phyloP scores from a whole-genome alignment of 2,113 vertebrate species.

The Oryzias woworae region DNA sequence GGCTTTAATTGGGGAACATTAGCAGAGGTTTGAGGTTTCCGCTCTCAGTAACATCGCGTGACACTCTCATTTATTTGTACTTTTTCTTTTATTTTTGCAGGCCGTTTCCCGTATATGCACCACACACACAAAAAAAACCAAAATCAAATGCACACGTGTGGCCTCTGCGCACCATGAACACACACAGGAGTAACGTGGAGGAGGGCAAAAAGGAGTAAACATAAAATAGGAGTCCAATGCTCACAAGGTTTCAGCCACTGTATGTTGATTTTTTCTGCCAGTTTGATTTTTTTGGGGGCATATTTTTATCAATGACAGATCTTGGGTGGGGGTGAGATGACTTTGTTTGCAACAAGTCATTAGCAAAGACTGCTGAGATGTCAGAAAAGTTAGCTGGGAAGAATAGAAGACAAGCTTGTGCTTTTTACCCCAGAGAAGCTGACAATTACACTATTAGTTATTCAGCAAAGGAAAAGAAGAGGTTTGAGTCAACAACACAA shows the following conservation, averaged over 20 bases:
- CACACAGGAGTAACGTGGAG: slow-evolving; percentile 51
- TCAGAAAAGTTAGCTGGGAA: slow-evolving; percentile 74
- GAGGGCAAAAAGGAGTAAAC: slow-evolving; percentile 47
- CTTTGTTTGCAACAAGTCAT: slow-evolving; percentile 95
- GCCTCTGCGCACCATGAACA: slow-evolving; percentile 36
- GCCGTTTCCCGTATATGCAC: slow-evolving; percentile 18
- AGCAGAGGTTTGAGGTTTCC: slow-evolving; percentile 79
- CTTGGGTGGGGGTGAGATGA: slow-evolving; percentile 92
- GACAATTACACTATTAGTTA: slow-evolving; percentile 52
- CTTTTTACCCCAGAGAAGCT: slow-evolving; percentile 69
- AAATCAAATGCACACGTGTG: slow-evolving; percentile 20
- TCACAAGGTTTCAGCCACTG: slow-evolving; percentile 85
- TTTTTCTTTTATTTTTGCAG: slow-evolving; percentile 20
- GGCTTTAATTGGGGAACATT: slow-evolving; percentile 92
- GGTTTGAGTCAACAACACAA: slow-evolving; percentile 10
- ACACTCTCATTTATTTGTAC: slow-evolving; percentile 27
- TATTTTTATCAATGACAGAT: slow-evolving; percentile 97
- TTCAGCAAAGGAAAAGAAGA: slow-evolving; percentile 37
- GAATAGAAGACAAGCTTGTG: slow-evolving; percentile 77
- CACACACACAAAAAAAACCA: slow-evolving; percentile 13
- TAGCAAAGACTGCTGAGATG: slow-evolving; percentile 85
- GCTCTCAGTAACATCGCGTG: slow-evolving; percentile 75
- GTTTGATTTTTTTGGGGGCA: slow-evolving; percentile 96
- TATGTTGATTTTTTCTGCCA: slow-evolving; percentile 94
- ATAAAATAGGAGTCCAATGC: slow-evolving; percentile 64